Conservation (phyloP, 2,113 vertebrate genomes). For the Rattus rattus region DNA sequence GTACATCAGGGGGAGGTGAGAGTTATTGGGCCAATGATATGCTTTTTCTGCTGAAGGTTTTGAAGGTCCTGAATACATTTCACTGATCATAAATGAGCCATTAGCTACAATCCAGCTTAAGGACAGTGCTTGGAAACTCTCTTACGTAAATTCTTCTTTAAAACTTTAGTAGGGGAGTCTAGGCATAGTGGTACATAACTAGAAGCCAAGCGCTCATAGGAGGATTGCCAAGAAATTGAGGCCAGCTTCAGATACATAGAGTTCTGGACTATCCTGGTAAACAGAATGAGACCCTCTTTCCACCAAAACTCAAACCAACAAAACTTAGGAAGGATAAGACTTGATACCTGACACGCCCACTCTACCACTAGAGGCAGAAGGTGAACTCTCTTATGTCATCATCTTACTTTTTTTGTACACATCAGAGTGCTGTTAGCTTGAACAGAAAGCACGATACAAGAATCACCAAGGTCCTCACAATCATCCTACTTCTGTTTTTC, state of each 20-base stretch:
- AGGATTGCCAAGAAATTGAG: background rate
- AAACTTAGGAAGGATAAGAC: background rate
- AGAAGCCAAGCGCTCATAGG: background rate
- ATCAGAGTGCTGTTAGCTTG: constrained; percentile 19
- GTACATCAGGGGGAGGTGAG: constrained; percentile 50
- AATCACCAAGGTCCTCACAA: background rate
- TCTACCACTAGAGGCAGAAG: background rate
- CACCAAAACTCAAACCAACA: background rate
- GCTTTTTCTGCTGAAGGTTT: constrained; percentile 56
- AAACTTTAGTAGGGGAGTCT: background rate
- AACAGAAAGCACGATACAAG: background rate
- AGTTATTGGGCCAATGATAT: constrained; percentile 67
- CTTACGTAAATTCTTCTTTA: constrained; percentile 43
- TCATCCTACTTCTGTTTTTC: background rate
- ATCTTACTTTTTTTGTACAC: constrained; percentile 17
- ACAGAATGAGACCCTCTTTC: too few relatives aligned
- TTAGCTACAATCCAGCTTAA: constrained; percentile 47
- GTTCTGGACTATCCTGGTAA: background rate
- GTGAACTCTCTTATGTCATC: background rate
- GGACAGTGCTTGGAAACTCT: constrained; percentile 55
- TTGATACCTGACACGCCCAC: background rate
- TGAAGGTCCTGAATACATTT: constrained; percentile 63
- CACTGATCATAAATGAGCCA: constrained; percentile 58
- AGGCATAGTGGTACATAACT: background rate
- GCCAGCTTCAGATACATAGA: background rate